Percentiles rank a stretch among this genome's conserved stretches.
Conservation (phyloP, 1,140 invertebrate species). For the Drosophila sucinea region DNA sequence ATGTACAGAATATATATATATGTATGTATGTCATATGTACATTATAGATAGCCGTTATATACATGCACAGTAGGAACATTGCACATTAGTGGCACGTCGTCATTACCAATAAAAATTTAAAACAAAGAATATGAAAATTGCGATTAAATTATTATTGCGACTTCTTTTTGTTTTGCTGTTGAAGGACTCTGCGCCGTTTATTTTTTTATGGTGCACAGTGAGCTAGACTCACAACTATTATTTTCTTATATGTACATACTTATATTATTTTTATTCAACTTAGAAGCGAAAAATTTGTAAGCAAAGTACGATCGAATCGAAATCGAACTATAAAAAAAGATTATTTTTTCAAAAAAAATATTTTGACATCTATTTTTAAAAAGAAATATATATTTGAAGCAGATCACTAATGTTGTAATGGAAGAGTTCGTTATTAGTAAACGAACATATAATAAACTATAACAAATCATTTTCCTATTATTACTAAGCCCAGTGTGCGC, state of each 20-base stretch:
- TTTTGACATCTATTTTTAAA: too few relatives aligned
- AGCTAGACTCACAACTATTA: not conserved
- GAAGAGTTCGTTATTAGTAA: not conserved
- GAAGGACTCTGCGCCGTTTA: conserved; percentile 6
- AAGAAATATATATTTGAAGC: too few relatives aligned
- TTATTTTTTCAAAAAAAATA: too few relatives aligned
- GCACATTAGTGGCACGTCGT: conserved; percentile 33
- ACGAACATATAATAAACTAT: not conserved
- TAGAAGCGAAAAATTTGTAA: too few relatives aligned
- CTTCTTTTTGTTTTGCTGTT: conserved; percentile 8
- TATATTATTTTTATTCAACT: not conserved
- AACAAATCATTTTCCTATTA: not conserved
- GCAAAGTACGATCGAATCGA: too few relatives aligned
- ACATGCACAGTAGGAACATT: conserved; percentile 4
- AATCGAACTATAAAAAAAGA: too few relatives aligned
- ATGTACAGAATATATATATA: too few relatives aligned
- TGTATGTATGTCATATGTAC: not conserved
- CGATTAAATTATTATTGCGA: conserved; percentile 17
- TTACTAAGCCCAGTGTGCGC: conserved; percentile 25
- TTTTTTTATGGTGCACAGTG: conserved; percentile 1
- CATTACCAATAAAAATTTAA: conserved; percentile 22
- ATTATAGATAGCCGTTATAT: conserved; percentile 10
- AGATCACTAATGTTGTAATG: not conserved
- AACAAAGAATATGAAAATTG: conserved; percentile 14
- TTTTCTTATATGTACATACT: not conserved